phyloP scores from a whole-genome alignment of 2,888 invertebrate genomes.

The Halocaridina rubra region DNA sequence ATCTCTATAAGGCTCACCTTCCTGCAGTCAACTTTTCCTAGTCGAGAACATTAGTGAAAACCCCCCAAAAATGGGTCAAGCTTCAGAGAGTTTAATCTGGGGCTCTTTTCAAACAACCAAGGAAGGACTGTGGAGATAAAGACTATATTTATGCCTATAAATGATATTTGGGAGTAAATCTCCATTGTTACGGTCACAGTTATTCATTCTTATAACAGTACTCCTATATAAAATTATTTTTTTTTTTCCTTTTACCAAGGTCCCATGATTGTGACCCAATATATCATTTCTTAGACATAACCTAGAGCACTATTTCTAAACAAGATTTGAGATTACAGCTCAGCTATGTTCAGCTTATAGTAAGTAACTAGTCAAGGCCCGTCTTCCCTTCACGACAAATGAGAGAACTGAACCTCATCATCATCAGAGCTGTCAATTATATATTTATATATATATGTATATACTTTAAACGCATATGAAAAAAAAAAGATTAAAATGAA shows the following conservation, averaged over 20 bases:
- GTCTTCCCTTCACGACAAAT: background rate
- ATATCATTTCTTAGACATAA: background rate
- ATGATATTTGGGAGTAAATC: conserved; percentile 24
- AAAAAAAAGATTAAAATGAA: background rate
- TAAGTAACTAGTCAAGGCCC: conserved; percentile 4
- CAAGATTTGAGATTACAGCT: conserved; percentile 54
- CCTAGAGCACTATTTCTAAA: conserved; percentile 53
- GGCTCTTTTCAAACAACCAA: conserved; percentile 26
- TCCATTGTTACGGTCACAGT: no score
- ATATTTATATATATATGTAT: no score
- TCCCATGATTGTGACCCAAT: no score
- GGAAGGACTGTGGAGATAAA: conserved; percentile 35
- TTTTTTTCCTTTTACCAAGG: background rate
- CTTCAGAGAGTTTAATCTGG: conserved; percentile 4
- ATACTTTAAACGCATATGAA: no score
- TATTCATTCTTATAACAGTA: no score
- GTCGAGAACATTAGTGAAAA: conserved; percentile 26
- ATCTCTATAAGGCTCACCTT: conserved; percentile 4
- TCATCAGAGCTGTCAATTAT: background rate
- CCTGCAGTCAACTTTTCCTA: background rate
- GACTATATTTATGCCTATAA: conserved; percentile 26
- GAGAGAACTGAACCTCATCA: conserved; percentile 12
- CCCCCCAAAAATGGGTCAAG: conserved; percentile 26
- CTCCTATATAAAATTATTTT: background rate
- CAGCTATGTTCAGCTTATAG: background rate